Base-by-base conservation (phyloP, 1,140 invertebrate species). In the Neotoxoptera formosana region DNA sequence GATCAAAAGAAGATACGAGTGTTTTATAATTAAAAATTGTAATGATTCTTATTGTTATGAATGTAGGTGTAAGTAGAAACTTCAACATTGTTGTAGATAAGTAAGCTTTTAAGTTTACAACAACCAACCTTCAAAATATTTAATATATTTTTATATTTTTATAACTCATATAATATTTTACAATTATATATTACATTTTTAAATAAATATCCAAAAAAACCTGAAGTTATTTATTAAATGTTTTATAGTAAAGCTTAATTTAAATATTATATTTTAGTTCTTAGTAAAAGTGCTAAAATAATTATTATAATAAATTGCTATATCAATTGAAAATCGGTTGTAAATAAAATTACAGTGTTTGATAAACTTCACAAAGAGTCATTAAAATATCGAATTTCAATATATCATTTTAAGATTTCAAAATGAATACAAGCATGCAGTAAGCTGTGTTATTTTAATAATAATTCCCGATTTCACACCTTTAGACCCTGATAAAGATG, bases 1-100 rank as follows among this genome's bases (percentile, higher is more conserved):
- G 45, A 87, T n/a, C 86, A 48, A 86, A 86, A 86, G 83, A 86
- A 87, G 84, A 87, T 47, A 47, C 83, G 25, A 48, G 1, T 84
- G 8, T 41, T 84, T 84, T 30, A 41, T 84, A 84, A 41, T 84
- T 45, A 14, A 25, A 84, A 23, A 81, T 34, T 83, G 34, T 83
- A 83, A 76, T 76, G 2, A 23, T 8, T 21, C 20, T 36, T 83
- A 83, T 76, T n/a, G 60, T 76, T 7, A 14, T n/a, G 30, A 76
- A 76, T 48, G 14, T 76, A 76, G 60, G 30, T 76, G 17, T 67
- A n/a, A 17, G 60, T n/a, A 76, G 6, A 76, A 76, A 67, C 3
- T 67, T n/a, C 60, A 67, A 76, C 14, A 76, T 76, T 76, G 17
- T 17, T 76, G 14, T 76, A 76, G 60, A 14, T 17, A 76, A 76